phyloP scores from a whole-genome alignment of 2,113 vertebrate species.

The Ramphastos sulfuratus region DNA sequence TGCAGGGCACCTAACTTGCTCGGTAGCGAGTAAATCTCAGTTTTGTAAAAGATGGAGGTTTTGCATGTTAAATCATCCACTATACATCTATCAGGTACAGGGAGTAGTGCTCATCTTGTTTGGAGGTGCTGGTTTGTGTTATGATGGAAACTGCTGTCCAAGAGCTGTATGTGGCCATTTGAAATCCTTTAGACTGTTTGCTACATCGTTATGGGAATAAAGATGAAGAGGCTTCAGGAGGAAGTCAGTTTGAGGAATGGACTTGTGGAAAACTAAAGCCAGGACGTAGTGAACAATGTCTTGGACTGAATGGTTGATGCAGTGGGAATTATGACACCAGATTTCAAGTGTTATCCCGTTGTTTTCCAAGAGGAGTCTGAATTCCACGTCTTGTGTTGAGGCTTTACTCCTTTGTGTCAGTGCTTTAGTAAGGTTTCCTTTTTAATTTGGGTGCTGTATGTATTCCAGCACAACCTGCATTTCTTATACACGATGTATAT shows the following conservation, averaged over 20 bases:
- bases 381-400: neutral
- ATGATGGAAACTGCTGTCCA: neutral
- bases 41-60: neutral
- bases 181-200: neutral
- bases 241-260: neutral
- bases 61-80: neutral
- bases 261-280: neutral
- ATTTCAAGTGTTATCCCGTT: neutral
- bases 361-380: neutral
- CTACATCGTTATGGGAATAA: neutral
- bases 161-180: neutral
- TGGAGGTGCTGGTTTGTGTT: neutral
- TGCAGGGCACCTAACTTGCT: neutral
- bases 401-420: neutral
- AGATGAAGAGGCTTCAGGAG: neutral
- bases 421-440: neutral
- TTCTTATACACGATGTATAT: slow-evolving; percentile 71
- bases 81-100: neutral
- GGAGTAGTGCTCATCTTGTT: neutral
- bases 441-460: neutral
- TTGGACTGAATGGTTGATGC: neutral
- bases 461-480: slow-evolving; percentile 36
- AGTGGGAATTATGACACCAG: neutral
- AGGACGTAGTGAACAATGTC: neutral
- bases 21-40: neutral